Base-by-base conservation (phyloP, 2,113 vertebrate genomes). In the Heterochromis multidens region DNA sequence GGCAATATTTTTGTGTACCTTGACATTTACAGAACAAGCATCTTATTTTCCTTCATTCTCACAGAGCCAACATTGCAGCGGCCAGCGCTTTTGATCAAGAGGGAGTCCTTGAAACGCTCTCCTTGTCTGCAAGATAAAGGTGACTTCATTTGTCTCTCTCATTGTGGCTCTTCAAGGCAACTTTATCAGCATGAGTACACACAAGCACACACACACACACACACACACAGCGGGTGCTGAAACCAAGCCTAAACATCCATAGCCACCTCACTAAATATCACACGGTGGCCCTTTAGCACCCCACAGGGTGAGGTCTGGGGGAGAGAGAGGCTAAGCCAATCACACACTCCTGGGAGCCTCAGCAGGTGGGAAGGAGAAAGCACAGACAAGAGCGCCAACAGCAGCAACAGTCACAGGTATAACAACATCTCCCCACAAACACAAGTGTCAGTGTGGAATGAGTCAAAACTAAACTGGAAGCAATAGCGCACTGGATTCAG, bases 281-380 rank as follows among this genome's bases (percentile, higher is more conserved):
- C 93, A 92, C 89, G 61, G 43, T 12, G 87, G 79, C 85, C 92
- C 92, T 92, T 94, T 93, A 95, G 90, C 87, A 65, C 81, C 93
- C 93, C 13, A 89, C 91, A 57, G 94, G 61, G 83, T 37, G 82
- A 87, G 86, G 85, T 90, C 90, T 83, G 85, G 82, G 84, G 85
- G 91, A 83, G 89, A 61, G 85, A 61, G 81, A 65, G 82, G 79
- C 90, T 86, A 80, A 89, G 91, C 82, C 91, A 95, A 92, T 94
- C 92, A 91, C 60, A 65, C 85, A 21, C 85, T 84, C 86, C 62
- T 78, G 79, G 84, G 85, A 88, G 84, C 74, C 88, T 87, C 92
- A 82, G 91, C 90, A 80, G 93, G 92, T 33, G 88, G 79, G 52
- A 40, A 25, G 79, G 35, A 58, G 65, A 49, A 61, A 70, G 86